Conservation (phyloP, 1,140 invertebrate species). For the Drosophila melanogaster region Release_6_plus_ISO1_MT NT_033777.3:20291501-20292000, state of each 20-base stretch:
- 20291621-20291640: background rate
- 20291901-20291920: background rate
- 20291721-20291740: background rate
- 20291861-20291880: background rate
- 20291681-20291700: background rate
- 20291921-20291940: background rate
- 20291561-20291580: constrained; percentile 9
- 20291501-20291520: constrained; percentile 30
- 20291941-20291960: constrained; percentile 36
- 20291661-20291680: background rate
- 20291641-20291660: background rate
- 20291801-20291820: no score
- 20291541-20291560: constrained; percentile 21
- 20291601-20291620: constrained; percentile 1
- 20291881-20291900: background rate
- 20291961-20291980: constrained; percentile 16
- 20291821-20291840: background rate
- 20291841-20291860: background rate
- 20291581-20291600: constrained; percentile 10
- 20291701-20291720: background rate
- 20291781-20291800: no score
- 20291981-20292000: constrained; percentile 58
- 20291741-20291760: background rate
- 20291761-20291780: background rate
- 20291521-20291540: constrained; percentile 24